A percentile compares a stretch with the other conserved stretches of the same genome.
These are phyloP conservation scores for Anniella stebbinsi DNA, from an alignment of 2,797 vertebrate genomes.

Conservation along the genomic window DNA sequence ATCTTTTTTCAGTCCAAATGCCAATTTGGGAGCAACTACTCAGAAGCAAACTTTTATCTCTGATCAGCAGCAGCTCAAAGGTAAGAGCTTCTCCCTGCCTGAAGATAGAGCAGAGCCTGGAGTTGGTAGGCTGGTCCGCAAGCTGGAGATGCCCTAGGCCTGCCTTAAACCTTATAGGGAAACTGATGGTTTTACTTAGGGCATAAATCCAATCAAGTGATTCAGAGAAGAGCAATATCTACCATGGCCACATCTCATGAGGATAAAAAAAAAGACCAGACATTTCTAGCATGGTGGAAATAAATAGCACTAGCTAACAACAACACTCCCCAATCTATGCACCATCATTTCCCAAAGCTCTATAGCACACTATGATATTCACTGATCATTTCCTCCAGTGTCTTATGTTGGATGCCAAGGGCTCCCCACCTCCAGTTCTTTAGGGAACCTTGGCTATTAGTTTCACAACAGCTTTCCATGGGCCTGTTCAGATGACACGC, in stretches of 20 bases:
- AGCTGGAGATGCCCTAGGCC: no score
- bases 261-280: not conserved
- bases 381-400: not conserved
- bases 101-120: no score
- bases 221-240: not conserved
- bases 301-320: not conserved
- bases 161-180: not conserved
- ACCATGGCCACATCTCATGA: no score
- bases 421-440: not conserved
- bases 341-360: not conserved
- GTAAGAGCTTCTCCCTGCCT: no score
- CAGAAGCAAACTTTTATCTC: no score
- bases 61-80: no score
- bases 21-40: no score
- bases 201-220: not conserved
- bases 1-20: no score
- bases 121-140: no score
- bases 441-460: no score
- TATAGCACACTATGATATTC: not conserved
- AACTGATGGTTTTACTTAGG: not conserved
- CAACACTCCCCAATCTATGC: not conserved
- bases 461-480: no score
- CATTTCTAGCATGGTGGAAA: not conserved
- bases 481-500: no score
- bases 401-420: not conserved